Evolutionary conservation across 2,888 invertebrate genomes (phyloP), one percentile per base, ranked within the genome.

Genomic region (Athalia circularis): DNA sequence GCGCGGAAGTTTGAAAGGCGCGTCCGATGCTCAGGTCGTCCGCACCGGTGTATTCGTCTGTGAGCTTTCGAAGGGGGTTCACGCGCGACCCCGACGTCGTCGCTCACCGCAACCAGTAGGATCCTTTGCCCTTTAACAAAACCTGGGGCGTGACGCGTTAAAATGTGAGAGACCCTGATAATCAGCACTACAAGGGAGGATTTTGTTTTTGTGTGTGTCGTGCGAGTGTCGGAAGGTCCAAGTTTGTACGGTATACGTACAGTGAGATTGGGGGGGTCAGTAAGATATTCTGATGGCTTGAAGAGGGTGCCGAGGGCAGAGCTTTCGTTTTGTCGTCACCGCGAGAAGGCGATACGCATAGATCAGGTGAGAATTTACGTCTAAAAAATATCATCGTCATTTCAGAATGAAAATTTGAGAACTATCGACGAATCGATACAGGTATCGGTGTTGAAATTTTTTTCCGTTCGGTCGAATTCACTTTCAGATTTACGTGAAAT

Each of bases 1-100:
- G 87, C 87, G 87, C 86, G 75, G 80, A 85, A 81, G 82, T 81
- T 79, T 81, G 77, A 79, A 82, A 83, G 84, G 84, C 81, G 84
- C 83, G 85, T 84, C 85, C 83, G 64, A 62, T 13, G 67, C 75
- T 75, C 64, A 62, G 75, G 62, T 75, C 75, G 75, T 75, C 75
- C 75, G 75, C 45, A 52, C 75, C 62, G 75, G 75, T 75, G 75
- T 75, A 75, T 75, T 75, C 75, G 75, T 75, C 75, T 75, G 75
- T 75, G 62, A 75, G 62, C 75, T 75, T 75, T 47, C 75, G 75
- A 75, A 50, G 62, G 75, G 62, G 15, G 50, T 64, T 64, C 11
- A 75, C 75, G 72, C 45, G 59, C 4, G 7, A 29, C 59, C 54
- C 57, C 45, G 54, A 11, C 61, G 11, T 7, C 59, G 62, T 64